Percentiles rank a stretch among this genome's conserved stretches.
These are phyloP conservation scores for Thripadectes ignobilis DNA, from an alignment of 2,797 vertebrate species.

Conservation along the genomic window DNA sequence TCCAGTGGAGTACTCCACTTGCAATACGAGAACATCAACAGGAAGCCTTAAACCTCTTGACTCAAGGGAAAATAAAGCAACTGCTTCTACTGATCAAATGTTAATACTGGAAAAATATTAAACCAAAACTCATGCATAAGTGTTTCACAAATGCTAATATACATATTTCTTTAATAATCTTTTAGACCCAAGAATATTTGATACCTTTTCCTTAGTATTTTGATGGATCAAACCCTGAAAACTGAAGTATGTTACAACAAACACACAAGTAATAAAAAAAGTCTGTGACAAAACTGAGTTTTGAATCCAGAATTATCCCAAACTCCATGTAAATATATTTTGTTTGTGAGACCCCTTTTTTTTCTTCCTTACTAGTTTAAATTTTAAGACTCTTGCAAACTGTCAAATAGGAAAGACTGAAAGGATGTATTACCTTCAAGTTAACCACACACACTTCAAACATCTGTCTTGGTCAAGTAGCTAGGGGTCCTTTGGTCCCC, in stretches of 20 bases:
- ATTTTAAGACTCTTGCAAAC: neutral
- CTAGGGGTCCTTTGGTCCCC: neutral
- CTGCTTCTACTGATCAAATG: neutral
- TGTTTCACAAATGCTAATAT: neutral
- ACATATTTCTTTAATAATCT: neutral
- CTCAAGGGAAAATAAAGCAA: neutral
- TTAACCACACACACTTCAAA: neutral
- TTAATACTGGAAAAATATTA: neutral
- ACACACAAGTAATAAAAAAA: neutral
- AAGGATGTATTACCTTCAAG: neutral
- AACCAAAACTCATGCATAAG: neutral
- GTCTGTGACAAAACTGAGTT: neutral
- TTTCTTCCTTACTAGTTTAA: neutral
- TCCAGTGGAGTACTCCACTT: neutral
- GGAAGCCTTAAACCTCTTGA: neutral
- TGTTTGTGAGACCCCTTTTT: neutral
- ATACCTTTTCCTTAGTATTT: neutral
- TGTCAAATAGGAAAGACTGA: neutral
- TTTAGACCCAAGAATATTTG: fast-evolving
- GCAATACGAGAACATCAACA: neutral
- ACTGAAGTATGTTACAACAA: neutral
- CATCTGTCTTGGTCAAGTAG: neutral
- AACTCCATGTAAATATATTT: neutral
- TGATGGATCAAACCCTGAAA: neutral
- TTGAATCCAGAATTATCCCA: neutral